Evolutionary conservation across 2,888 invertebrate species (phyloP).

Genomic region (Atethmia centrago): DNA sequence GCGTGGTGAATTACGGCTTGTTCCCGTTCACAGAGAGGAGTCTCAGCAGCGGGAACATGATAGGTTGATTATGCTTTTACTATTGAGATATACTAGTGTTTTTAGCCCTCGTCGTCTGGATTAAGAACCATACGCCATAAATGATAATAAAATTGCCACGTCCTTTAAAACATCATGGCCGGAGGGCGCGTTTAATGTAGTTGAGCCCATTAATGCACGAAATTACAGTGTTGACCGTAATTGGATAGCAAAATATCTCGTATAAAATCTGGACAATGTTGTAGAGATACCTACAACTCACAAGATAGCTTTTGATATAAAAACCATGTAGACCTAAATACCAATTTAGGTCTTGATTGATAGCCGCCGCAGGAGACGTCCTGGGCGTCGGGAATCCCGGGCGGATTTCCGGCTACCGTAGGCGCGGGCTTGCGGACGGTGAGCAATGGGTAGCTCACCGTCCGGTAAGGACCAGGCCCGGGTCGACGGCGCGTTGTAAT

Average conservation of each 20-base stretch:
- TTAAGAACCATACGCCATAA: background rate
- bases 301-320: constrained; percentile 1
- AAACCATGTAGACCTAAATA: background rate
- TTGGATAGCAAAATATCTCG: background rate
- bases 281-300: background rate
- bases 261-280: background rate
- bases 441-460: too few relatives aligned
- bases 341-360: constrained; percentile 34
- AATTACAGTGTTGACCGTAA: constrained; percentile 34
- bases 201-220: constrained; percentile 12
- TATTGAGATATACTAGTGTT: background rate
- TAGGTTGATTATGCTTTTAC: background rate
- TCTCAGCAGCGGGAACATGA: background rate
- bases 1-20: background rate
- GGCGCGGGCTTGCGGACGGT: too few relatives aligned
- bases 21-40: background rate
- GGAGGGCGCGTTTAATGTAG: constrained; percentile 31
- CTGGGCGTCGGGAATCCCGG: too few relatives aligned
- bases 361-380: too few relatives aligned
- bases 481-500: too few relatives aligned
- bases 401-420: too few relatives aligned
- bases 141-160: constrained; percentile 29
- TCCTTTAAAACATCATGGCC: constrained; percentile 26
- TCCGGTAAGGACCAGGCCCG: too few relatives aligned
- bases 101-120: background rate